Evolutionary conservation across 2,797 vertebrate genomes (phyloP), one percentile per base, ranked within the genome.

Genomic region (Parotocinclus haroldoi): DNA sequence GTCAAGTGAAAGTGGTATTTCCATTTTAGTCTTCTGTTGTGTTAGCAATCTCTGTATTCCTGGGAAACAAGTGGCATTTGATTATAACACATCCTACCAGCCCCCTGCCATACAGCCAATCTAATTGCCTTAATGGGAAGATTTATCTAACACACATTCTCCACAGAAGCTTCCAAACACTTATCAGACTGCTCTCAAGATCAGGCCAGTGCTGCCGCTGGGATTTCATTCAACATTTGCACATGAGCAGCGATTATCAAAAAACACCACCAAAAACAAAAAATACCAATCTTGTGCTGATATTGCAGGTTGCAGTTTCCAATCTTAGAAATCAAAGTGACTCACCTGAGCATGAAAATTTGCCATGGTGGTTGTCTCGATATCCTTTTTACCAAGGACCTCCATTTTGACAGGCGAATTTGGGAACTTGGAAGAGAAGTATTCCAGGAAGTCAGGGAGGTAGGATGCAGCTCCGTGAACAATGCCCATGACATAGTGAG

Each of bases 381-480:
- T 99, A 84, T 99, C 97, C 87, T 99, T 99, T 89, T 99, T 99
- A 81, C 92, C 96, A 65, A 99, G 87, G 84, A 99, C 95, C 88
- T 99, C 96, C 92, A 98, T 96, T 92, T 99, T 99, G 82, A 99
- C 96, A 14, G 95, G 95, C 13, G 94, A 94, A 66, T 91, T 93
- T 69, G 96, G 94, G 87, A 99, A 99, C 84, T 95, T 96, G 82
- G 87, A 87, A 0, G 97, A 97, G 90, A 99, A 99, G 86, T 99
- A 99, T 72, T 99, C 96, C 89, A 99, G 87, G 88, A 99, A 96
- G 88, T 98, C 97, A 11, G 96, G 94, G 81, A 98, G 91, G 78
- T 98, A 96, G 71, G 90, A 87, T 74, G 95, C 96, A 75, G 95
- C 96, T 77, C 96, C 96, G 66, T 99, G 96, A 86, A 99, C 84